Conservation (phyloP, 1,140 invertebrate genomes). For the Zaprionus taronus region DNA sequence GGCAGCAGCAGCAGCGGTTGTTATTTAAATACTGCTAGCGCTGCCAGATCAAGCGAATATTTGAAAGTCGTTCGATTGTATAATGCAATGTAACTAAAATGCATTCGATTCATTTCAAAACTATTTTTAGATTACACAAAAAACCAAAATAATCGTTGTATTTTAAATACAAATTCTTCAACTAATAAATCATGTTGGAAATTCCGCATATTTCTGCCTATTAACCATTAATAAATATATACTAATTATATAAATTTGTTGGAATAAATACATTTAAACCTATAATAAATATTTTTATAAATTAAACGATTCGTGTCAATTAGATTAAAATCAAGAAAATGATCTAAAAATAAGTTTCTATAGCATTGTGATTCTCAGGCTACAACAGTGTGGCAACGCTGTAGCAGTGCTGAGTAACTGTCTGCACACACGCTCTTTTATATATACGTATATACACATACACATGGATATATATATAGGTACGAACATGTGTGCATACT, state of each 20-base stretch:
- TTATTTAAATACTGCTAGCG: conserved; percentile 60
- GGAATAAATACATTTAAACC: not conserved
- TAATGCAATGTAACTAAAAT: conserved; percentile 15
- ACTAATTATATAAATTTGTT: not conserved
- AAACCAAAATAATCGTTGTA: not conserved
- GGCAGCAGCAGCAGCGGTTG: conserved; percentile 51
- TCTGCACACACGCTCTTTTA: conserved; percentile 59
- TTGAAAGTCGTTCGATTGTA: conserved; percentile 43
- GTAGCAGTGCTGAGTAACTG: conserved; percentile 66
- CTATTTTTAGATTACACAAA: not conserved
- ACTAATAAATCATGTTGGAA: too few species aligned
- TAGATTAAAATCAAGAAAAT: not conserved
- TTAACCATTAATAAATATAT: not conserved
- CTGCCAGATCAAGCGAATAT: conserved; percentile 28
- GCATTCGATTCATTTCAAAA: conserved; percentile 27
- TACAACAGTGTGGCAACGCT: conserved; percentile 63
- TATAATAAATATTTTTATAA: not conserved
- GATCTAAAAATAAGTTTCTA: not conserved
- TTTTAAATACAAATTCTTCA: not conserved
- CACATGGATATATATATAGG: conserved; percentile 8
- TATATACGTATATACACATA: conserved; percentile 11
- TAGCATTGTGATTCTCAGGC: conserved; percentile 24
- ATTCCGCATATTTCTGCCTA: not conserved
- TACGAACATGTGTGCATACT: conserved; percentile 18
- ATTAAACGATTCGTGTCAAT: conserved; percentile 3